phyloP scores from a whole-genome alignment of 2,113 vertebrate species.

The Lophochroa leadbeateri region DNA sequence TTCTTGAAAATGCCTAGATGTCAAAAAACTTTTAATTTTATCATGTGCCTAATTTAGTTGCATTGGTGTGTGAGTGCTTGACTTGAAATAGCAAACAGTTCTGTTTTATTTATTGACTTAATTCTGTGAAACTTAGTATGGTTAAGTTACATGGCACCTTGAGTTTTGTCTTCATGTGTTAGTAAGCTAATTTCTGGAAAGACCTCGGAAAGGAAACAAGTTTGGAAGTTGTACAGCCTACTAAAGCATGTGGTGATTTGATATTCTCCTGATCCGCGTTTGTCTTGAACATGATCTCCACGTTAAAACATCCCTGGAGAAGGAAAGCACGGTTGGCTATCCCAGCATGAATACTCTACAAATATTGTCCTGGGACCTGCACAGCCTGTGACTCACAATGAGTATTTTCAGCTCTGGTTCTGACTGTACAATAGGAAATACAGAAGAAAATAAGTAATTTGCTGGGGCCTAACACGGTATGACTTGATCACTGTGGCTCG shows the following conservation, averaged over 20 bases:
- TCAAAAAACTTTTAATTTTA: not conserved
- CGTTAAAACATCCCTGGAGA: conserved; percentile 39
- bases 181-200: not conserved
- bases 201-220: not conserved
- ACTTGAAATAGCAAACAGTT: not conserved
- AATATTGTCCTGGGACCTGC: conserved; percentile 57
- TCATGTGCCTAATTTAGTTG: not conserved
- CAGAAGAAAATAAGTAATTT: conserved; percentile 30
- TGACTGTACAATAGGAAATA: conserved; percentile 25
- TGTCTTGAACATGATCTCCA: conserved; percentile 12
- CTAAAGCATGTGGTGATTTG: conserved; percentile 11
- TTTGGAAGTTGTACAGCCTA: not conserved
- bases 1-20: not conserved
- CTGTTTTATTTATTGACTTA: not conserved
- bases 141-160: not conserved
- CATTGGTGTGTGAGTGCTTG: not conserved
- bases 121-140: not conserved
- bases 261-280: not conserved
- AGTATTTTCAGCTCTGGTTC: conserved; percentile 31
- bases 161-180: not conserved
- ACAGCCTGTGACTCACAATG: conserved; percentile 16
- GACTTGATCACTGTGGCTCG: not conserved
- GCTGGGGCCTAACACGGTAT: not conserved
- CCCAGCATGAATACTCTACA: conserved; percentile 24
- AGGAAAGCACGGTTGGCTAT: conserved; percentile 30